Evolutionary conservation across 1,140 invertebrate species (phyloP).

Genomic region (Melitaea cinxia): DNA sequence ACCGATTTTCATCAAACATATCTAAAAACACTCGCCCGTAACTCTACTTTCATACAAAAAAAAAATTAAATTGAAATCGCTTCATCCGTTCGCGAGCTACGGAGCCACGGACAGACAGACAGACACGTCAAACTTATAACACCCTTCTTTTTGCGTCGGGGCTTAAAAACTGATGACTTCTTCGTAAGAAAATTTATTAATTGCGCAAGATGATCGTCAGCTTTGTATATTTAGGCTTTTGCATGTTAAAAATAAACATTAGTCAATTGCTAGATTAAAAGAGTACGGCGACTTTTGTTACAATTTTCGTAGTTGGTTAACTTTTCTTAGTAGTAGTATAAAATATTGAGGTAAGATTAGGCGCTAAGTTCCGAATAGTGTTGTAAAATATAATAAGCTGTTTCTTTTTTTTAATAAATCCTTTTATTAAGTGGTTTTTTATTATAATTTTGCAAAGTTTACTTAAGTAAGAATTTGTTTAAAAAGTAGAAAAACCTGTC

Average conservation of each 20-base stretch:
- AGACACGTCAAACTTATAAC: no score
- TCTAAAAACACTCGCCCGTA: no score
- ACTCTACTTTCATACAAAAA: no score
- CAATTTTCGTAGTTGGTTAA: conserved; percentile 10
- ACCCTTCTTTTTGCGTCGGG: no score
- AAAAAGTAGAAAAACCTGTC: no score
- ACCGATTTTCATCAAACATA: no score
- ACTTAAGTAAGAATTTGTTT: no score
- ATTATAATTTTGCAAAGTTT: neutral
- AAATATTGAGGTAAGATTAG: conserved; percentile 22
- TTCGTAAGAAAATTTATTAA: no score
- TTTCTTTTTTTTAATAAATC: conserved; percentile 31
- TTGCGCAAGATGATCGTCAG: neutral
- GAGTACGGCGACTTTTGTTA: conserved; percentile 9
- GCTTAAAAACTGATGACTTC: no score
- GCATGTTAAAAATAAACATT: conserved; percentile 9
- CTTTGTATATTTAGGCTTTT: neutral
- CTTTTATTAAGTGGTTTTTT: conserved; percentile 3
- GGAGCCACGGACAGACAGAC: no score
- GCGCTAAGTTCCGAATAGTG: conserved; percentile 25
- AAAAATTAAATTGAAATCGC: no score
- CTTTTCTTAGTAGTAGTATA: neutral
- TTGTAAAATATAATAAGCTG: conserved; percentile 29
- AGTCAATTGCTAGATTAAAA: conserved; percentile 27
- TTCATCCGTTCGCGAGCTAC: no score